Percentiles rank a stretch among this genome's conserved stretches.
Conservation (phyloP, 2,113 vertebrate genomes). For the Ahaetulla prasina region DNA sequence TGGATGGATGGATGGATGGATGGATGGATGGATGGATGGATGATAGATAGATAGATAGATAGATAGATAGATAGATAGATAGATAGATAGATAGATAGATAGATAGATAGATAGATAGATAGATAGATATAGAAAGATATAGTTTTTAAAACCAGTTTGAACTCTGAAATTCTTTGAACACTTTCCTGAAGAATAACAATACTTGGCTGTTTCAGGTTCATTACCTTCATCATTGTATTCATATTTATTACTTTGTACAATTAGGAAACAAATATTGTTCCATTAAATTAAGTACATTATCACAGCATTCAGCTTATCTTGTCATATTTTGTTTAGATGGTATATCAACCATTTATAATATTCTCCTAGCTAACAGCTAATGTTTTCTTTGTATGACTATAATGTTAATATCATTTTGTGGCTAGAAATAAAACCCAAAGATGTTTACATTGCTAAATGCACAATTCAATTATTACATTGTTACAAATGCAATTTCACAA, state of each 20-base stretch:
- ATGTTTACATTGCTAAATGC: slow-evolving; percentile 30
- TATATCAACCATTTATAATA: background rate
- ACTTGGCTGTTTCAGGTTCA: background rate
- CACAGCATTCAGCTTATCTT: background rate
- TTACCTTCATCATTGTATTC: background rate
- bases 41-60: no score
- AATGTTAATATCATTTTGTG: background rate
- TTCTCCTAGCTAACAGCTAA: background rate
- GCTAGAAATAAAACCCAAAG: slow-evolving; percentile 10
- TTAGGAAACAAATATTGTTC: background rate
- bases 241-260: background rate
- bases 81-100: no score
- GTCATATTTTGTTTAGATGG: background rate
- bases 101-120: no score
- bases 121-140: no score
- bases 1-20: no score
- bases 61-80: no score
- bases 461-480: slow-evolving; percentile 35
- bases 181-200: background rate
- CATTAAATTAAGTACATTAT: background rate
- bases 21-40: no score
- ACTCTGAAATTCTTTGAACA: background rate
- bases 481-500: background rate
- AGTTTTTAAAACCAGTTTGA: background rate
- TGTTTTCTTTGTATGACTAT: background rate